Percentiles rank a stretch among this genome's conserved stretches.
These are phyloP conservation scores for Metridium senile DNA, from an alignment of 92 coral and sea anemone species.

Conservation along the genomic window DNA sequence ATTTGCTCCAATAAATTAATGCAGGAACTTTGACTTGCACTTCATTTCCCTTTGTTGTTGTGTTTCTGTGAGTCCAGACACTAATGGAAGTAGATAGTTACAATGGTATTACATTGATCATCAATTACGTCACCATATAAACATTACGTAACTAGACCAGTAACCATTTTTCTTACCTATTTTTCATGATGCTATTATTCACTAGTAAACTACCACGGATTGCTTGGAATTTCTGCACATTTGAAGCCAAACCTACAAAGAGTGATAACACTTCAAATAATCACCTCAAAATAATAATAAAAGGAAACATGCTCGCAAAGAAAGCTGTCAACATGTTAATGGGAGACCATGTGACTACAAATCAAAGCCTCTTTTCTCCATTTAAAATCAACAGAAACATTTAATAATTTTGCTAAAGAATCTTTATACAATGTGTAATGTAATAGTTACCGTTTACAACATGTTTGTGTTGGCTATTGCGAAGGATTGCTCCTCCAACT, in stretches of 20 bases:
- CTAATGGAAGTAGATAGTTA: no score
- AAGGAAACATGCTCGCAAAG: no score
- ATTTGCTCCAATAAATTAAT: no score
- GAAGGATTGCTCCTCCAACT: constrained; percentile 46
- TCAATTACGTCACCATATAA: no score
- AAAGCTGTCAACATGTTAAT: no score
- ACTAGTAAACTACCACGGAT: constrained; percentile 36
- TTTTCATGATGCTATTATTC: constrained; percentile 41
- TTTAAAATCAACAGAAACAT: background rate
- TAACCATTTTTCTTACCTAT: constrained; percentile 39
- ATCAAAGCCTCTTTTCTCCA: background rate
- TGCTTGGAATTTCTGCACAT: constrained; percentile 50
- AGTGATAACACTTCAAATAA: background rate
- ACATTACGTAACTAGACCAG: background rate
- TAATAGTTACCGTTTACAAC: constrained; percentile 26
- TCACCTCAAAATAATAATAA: background rate
- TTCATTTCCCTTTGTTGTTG: no score
- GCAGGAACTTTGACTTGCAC: no score
- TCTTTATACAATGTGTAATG: background rate
- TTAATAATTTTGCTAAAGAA: background rate
- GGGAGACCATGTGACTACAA: constrained; percentile 9
- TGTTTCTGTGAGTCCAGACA: no score
- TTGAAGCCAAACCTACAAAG: constrained; percentile 30
- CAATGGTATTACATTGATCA: no score
- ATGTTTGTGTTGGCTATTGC: constrained; percentile 28